These are phyloP conservation scores for Lamprologus lemairii DNA, from an alignment of 2,113 vertebrate genomes.

Conservation along the genomic window DNA sequence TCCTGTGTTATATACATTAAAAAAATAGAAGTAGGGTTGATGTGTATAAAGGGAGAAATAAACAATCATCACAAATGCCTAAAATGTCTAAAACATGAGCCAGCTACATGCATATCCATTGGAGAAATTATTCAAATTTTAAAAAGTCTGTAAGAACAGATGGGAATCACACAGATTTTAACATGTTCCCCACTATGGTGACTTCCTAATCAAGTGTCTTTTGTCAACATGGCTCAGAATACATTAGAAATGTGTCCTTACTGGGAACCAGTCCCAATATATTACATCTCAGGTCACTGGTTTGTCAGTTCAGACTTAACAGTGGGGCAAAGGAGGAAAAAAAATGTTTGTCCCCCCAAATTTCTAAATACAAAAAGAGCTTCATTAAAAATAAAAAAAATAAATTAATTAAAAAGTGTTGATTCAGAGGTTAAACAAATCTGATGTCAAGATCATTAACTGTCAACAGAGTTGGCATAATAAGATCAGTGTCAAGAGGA, in stretches of 20 bases:
- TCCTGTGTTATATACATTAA: constrained; percentile 33
- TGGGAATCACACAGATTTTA: neutral
- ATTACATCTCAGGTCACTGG: neutral
- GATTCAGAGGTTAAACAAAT: constrained; percentile 19
- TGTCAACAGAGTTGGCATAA: constrained; percentile 40
- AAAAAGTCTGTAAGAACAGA: constrained; percentile 23
- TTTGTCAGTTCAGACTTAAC: constrained; percentile 1
- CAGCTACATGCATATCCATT: constrained; percentile 52
- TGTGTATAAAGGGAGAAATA: neutral
- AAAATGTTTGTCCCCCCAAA: neutral
- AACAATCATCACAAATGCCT: constrained; percentile 11
- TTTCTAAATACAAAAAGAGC: neutral
- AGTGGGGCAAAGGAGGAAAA: neutral
- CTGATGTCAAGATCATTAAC: neutral
- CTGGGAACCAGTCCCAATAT: constrained; percentile 62
- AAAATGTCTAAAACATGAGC: constrained; percentile 40
- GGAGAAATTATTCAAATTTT: constrained; percentile 20
- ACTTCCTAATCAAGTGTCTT: constrained; percentile 36
- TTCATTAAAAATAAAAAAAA: neutral
- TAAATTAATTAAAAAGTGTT: neutral
- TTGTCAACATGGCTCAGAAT: constrained; percentile 54
- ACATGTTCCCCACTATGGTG: constrained; percentile 13
- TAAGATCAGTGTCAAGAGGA: constrained; percentile 24
- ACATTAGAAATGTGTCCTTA: constrained; percentile 31
- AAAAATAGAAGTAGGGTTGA: constrained; percentile 35